Evolutionary conservation across 1,140 invertebrate species (phyloP), one percentile per base, ranked within the genome.

Genomic region (Helicoverpa armigera): DNA sequence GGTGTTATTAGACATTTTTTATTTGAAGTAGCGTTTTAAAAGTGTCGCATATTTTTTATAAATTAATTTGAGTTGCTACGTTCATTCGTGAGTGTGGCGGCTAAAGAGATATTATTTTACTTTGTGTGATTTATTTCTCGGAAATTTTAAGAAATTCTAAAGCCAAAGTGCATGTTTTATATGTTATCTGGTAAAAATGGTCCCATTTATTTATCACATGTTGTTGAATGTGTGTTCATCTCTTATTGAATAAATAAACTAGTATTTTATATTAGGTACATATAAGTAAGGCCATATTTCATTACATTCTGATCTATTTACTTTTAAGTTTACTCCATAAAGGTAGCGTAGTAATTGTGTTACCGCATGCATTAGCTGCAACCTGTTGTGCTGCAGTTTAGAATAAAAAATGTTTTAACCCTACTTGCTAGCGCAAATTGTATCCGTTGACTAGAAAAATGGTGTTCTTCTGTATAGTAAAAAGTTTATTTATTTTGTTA

Each of bases 1-100:
- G 35, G 65, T 69, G 35, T 16, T 23, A 69, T 48, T 67, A 67
- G 18, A 67, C 35, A 65, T 48, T 67, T n/a, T 67, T 67, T 43
- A 48, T n/a, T 48, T 48, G 43, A 31, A 16, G 50, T 69, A 69
- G n/a, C 16, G 48, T 69, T 69, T n/a, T 16, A 18, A 7, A 23
- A 50, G 18, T 50, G 35, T 43, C 2, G n/a, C 43, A 50, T 69
- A 18, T 51, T 50, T 50, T 50, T 50, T 3, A 63, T 14, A 2
- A 10, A 65, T 65, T 31, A 14, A 29, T 9, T 3, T 23, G 29
- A 35, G 53, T n/a, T 2, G 35, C 3, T 35, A 29, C 18, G 5
- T 60, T 23, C 12, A 9, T 60, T 29, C 23, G 35, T 35, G 35
- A 35, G 35, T 12, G 18, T 60, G 56, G 56, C 11, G 29, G 10